Percentiles rank a stretch among this genome's conserved stretches.
phyloP scores from a whole-genome alignment of 2,888 invertebrate genomes.

The Aleiodes testaceus region DNA sequence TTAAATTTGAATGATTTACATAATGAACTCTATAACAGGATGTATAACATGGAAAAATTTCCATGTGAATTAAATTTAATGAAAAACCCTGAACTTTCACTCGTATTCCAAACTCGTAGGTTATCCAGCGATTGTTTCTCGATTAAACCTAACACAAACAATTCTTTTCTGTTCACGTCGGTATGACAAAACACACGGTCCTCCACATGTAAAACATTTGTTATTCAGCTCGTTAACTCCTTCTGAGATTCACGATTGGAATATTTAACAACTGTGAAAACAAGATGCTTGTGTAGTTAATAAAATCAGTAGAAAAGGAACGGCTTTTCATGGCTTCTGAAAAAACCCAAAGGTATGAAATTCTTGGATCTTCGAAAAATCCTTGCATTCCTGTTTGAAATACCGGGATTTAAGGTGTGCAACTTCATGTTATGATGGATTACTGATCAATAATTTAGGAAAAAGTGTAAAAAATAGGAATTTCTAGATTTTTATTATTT shows the following conservation, averaged over 20 bases:
- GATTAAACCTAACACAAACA: constrained; percentile 7
- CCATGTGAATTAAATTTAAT: neutral
- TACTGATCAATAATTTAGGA: no score
- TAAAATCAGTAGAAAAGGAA: neutral
- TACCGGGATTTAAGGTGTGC: no score
- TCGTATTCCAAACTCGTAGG: constrained; percentile 21
- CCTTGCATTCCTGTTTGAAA: no score
- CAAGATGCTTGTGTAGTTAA: constrained; percentile 6
- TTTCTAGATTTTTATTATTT: no score
- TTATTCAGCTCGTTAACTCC: constrained; percentile 1
- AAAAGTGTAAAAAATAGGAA: no score
- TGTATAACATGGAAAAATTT: constrained; percentile 9
- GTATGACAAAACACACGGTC: constrained; percentile 18
- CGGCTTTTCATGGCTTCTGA: no score
- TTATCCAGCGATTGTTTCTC: constrained; percentile 15
- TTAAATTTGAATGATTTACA: no score
- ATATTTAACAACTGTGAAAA: constrained; percentile 13
- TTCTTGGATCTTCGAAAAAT: no score
- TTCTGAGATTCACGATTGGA: constrained; percentile 16
- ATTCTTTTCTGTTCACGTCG: neutral
- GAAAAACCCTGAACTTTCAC: constrained; percentile 19
- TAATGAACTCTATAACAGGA: neutral
- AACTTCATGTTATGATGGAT: no score
- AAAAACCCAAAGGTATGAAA: no score
- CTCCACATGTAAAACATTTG: constrained; percentile 16